Conservation (phyloP, 1,140 invertebrate species). For the Rhizoglyphus robini region DNA sequence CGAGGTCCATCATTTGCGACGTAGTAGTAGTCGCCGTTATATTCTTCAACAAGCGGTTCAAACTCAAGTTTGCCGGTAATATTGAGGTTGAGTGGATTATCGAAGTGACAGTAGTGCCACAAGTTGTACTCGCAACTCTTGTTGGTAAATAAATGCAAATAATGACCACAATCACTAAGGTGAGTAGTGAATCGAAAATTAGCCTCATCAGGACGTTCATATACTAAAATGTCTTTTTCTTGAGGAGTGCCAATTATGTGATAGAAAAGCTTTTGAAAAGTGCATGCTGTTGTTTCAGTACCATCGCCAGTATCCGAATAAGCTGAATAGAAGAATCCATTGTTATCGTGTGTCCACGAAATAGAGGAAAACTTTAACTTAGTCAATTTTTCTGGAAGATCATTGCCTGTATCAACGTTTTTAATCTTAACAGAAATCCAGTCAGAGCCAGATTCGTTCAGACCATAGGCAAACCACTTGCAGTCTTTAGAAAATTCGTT, state of each 20-base stretch:
- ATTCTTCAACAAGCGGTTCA: conserved; percentile 64
- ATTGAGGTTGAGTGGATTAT: conserved; percentile 29
- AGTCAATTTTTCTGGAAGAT: conserved; percentile 72
- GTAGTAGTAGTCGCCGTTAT: conserved; percentile 92
- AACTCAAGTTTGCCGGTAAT: conserved; percentile 49
- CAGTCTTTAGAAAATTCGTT: conserved; percentile 82
- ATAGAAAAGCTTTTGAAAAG: conserved; percentile 87
- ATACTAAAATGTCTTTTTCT: conserved; percentile 69
- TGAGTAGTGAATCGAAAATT: conserved; percentile 53
- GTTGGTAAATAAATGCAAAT: conserved; percentile 58
- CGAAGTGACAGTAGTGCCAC: conserved; percentile 58
- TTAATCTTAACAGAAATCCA: conserved; percentile 66
- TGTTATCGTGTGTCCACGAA: conserved; percentile 87
- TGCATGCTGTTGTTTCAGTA: conserved; percentile 68
- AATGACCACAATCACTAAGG: conserved; percentile 82
- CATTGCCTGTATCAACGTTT: conserved; percentile 45
- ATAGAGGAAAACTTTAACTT: conserved; percentile 82
- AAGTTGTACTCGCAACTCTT: conserved; percentile 78
- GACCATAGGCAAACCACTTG: conserved; percentile 70
- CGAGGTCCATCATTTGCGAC: conserved; percentile 71
- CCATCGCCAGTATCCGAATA: conserved; percentile 60
- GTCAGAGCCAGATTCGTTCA: conserved; percentile 84
- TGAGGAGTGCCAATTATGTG: conserved; percentile 75
- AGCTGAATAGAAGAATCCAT: conserved; percentile 80
- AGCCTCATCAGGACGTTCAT: conserved; percentile 81